phyloP scores from a whole-genome alignment of 2,113 vertebrate species.

The Ciconia maguari region DNA sequence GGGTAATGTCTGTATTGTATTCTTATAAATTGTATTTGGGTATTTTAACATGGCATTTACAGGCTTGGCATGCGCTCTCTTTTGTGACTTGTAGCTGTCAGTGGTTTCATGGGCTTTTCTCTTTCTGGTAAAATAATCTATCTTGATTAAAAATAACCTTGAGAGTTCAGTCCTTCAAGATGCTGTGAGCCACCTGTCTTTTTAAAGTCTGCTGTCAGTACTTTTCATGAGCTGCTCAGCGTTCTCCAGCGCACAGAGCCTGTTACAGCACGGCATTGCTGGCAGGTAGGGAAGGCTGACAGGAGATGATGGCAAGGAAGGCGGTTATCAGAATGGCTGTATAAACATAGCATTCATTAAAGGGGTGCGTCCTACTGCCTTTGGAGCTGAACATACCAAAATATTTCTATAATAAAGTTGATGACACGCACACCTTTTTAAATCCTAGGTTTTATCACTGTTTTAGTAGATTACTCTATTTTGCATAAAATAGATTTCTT shows the following conservation, averaged over 20 bases:
- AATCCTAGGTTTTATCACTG: background rate
- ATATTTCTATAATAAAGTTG: background rate
- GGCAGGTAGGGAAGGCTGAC: background rate
- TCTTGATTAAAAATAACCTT: background rate
- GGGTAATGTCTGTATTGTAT: background rate
- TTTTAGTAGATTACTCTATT: background rate
- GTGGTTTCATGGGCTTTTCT: background rate
- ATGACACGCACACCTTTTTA: background rate
- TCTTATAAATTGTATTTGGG: background rate
- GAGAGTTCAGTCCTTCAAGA: background rate
- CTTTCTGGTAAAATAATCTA: background rate
- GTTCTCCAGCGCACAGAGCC: background rate
- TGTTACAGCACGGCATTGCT: background rate
- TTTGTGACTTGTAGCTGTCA: background rate
- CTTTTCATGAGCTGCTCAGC: background rate
- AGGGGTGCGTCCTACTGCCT: background rate
- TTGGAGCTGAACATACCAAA: background rate
- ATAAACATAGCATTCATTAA: fast-evolving
- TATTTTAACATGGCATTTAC: background rate
- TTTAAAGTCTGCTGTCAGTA: background rate
- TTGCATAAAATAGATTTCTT: background rate
- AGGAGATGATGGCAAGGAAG: background rate
- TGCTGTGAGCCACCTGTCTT: background rate
- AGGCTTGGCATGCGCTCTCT: background rate
- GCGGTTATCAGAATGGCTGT: background rate